Conservation (phyloP, 64 coral and sea anemone species). For the Montipora cactus region DNA sequence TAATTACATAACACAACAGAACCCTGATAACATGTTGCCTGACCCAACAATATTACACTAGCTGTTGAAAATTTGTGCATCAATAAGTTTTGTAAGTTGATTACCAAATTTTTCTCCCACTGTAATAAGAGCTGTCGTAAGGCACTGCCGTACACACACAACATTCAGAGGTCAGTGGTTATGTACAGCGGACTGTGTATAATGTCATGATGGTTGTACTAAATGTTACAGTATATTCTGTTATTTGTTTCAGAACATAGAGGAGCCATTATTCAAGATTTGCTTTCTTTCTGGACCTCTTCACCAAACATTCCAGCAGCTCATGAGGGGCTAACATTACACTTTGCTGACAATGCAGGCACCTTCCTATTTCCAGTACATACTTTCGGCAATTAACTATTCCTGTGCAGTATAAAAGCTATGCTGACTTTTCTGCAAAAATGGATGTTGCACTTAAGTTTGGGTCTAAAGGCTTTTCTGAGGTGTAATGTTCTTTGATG, state of each 20-base stretch:
- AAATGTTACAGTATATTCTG: slow-evolving; percentile 12
- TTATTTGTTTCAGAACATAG: slow-evolving; percentile 31
- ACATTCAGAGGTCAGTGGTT: not conserved
- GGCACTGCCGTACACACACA: not conserved
- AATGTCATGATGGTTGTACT: not conserved
- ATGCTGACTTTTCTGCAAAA: slow-evolving; percentile 41
- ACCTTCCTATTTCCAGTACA: slow-evolving; percentile 18
- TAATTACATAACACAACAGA: not conserved
- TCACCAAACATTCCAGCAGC: slow-evolving; percentile 15
- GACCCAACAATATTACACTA: not conserved
- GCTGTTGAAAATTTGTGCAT: not conserved
- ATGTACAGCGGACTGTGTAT: not conserved
- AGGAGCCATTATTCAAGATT: slow-evolving; percentile 8
- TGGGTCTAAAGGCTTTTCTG: slow-evolving; percentile 53
- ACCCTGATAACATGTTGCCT: not conserved
- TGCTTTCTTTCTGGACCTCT: slow-evolving; percentile 26
- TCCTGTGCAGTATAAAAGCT: slow-evolving; percentile 16
- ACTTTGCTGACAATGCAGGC: slow-evolving; percentile 15
- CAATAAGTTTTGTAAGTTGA: slow-evolving; percentile 1
- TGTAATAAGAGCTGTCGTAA: not conserved
- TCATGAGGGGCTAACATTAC: slow-evolving; percentile 22
- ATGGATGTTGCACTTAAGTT: slow-evolving; percentile 33
- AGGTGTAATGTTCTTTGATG: slow-evolving; percentile 24
- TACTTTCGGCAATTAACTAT: slow-evolving; percentile 20
- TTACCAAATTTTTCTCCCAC: not conserved